phyloP scores from a whole-genome alignment of 2,888 invertebrate genomes.

The Eupithecia tripunctaria region DNA sequence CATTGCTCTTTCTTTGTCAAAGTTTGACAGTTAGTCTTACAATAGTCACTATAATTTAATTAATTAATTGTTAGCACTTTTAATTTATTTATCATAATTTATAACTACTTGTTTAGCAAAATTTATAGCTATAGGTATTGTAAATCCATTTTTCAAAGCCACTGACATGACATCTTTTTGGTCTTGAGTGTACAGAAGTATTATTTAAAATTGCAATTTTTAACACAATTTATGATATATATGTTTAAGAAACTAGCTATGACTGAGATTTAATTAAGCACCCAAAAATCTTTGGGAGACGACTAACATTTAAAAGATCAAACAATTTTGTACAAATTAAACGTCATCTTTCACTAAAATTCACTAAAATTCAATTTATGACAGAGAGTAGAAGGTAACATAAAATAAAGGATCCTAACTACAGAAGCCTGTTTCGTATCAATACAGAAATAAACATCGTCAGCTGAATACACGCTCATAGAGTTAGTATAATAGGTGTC shows the following conservation, averaged over 20 bases:
- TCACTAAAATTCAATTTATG: not conserved
- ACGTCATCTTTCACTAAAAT: not conserved
- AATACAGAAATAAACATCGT: not conserved
- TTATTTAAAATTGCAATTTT: not conserved
- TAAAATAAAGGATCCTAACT: not conserved
- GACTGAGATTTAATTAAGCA: not conserved
- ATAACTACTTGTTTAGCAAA: conserved; percentile 16
- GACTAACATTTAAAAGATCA: not conserved
- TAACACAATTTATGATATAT: not conserved
- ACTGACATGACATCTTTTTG: not conserved
- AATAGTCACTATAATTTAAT: conserved; percentile 30
- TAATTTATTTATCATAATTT: conserved; percentile 22
- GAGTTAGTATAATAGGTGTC: not conserved
- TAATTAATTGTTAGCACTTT: conserved; percentile 30
- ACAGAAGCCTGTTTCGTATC: not conserved
- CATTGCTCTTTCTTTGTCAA: not conserved
- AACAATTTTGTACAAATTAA: not conserved
- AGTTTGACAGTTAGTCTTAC: conserved; percentile 6
- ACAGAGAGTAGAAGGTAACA: not conserved
- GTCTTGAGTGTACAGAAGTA: conserved; percentile 3
- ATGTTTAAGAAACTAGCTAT: not conserved
- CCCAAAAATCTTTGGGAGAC: not conserved
- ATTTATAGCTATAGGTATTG: conserved; percentile 7
- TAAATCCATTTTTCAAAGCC: conserved; percentile 12
- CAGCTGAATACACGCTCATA: not conserved